These are phyloP conservation scores for Myotis myotis DNA, from an alignment of 2,797 vertebrate species.

Conservation along the genomic window DNA sequence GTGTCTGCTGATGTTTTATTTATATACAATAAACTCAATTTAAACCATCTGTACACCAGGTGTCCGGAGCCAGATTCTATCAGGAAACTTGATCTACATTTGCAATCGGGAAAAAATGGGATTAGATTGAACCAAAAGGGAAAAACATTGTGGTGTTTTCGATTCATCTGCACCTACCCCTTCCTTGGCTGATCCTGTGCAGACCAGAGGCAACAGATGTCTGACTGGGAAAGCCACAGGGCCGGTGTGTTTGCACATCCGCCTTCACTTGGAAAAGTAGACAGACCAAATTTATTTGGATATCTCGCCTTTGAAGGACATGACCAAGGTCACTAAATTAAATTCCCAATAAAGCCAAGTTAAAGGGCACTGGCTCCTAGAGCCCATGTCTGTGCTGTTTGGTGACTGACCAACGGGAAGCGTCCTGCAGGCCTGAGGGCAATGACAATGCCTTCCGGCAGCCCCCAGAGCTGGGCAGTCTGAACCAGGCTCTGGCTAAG, in stretches of 20 bases:
- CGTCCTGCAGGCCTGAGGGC: background rate
- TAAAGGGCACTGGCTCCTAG: background rate
- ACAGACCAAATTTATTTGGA: background rate
- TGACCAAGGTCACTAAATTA: background rate
- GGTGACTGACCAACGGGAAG: background rate
- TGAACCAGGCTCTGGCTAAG: background rate
- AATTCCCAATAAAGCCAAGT: background rate
- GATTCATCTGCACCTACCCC: background rate
- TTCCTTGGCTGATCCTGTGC: background rate
- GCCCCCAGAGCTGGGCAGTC: background rate
- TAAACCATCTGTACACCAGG: constrained; percentile 24
- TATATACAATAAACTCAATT: constrained; percentile 29
- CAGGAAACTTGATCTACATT: constrained; percentile 40
- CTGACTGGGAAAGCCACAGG: background rate
- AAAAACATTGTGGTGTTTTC: background rate
- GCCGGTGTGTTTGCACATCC: background rate
- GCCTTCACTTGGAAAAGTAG: background rate
- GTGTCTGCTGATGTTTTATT: constrained; percentile 35
- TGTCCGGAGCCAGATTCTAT: background rate
- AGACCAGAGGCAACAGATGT: background rate
- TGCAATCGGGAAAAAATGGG: constrained; percentile 3
- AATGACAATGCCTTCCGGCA: no score
- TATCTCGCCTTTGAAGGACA: background rate
- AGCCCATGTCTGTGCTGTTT: background rate
- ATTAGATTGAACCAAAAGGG: background rate